Conservation (phyloP, 1,140 invertebrate genomes). For the Bradynema listronoti region DNA sequence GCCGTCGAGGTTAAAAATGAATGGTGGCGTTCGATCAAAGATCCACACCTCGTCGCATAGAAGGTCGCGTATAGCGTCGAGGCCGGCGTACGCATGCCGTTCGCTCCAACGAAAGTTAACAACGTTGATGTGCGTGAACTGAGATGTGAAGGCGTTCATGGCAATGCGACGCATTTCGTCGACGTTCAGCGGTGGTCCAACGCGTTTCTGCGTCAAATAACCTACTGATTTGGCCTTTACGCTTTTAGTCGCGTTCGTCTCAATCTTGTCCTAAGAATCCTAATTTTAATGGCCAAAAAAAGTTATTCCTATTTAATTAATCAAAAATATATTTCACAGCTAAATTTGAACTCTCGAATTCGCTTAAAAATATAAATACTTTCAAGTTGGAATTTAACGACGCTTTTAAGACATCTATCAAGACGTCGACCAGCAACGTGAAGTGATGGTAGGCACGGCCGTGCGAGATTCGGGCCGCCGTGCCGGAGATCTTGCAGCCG, state of each 20-base stretch:
- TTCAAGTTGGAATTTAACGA: constrained; percentile 38
- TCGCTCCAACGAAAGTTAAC: constrained; percentile 14
- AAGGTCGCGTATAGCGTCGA: constrained; percentile 24
- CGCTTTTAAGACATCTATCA: constrained; percentile 31
- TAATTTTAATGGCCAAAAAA: background rate
- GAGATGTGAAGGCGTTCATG: constrained; percentile 24
- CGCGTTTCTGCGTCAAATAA: constrained; percentile 34
- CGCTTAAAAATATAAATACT: background rate
- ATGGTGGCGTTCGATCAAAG: constrained; percentile 49
- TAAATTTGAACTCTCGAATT: background rate
- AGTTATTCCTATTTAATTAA: background rate
- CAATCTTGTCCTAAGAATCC: constrained; percentile 28
- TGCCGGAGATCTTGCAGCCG: constrained; percentile 50
- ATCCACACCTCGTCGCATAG: constrained; percentile 44
- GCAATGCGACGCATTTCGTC: constrained; percentile 21
- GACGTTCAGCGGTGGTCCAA: constrained; percentile 6
- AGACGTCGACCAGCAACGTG: constrained; percentile 45
- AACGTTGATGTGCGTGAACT: constrained; percentile 25
- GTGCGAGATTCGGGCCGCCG: constrained; percentile 48
- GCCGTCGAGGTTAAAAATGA: constrained; percentile 12
- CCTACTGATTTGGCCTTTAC: constrained; percentile 46
- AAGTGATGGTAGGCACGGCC: constrained; percentile 53
- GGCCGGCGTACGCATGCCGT: constrained; percentile 4
- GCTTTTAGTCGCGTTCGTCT: constrained; percentile 52
- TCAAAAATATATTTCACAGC: constrained; percentile 4